Base-by-base conservation (phyloP, 1,140 invertebrate species). In the Ostrea edulis region DNA sequence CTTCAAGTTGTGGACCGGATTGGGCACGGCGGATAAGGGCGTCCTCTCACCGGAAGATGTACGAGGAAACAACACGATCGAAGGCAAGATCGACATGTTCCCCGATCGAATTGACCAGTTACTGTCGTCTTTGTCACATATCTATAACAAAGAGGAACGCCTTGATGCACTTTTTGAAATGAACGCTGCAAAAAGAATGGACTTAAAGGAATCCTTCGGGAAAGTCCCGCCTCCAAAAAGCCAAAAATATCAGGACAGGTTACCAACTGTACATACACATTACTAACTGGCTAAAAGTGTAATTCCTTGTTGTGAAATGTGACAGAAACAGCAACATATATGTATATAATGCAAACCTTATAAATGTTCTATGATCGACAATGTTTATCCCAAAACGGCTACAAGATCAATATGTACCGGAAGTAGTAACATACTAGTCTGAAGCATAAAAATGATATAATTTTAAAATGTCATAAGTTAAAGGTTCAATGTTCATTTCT, bases 41-140 rank as follows among this genome's bases (percentile, higher is more conserved):
- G 82, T 82, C 1, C 52, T 89, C 9, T 85, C 89, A 12, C 90
- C 89, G 5, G 87, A 89, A 20, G 86, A 88, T 11, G 12, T 89
- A 0, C 85, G 86, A 14, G 53, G 85, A 20, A 29, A 85, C 25
- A 81, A 85, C 58, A 88, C 85, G 58, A 77, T 55, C 53, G 89
- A 93, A 54, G 92, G 92, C 53, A 91, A 93, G 53, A 92, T 95
- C 14, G 92, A 94, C 52, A 85, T 94, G 29, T 94, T 96, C 86
- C 95, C 95, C 0, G 93, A 94, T 53, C 93, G 95, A 71, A 94
- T 95, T 29, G 95, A 95, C 86, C 91, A 92, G 44, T 93, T 96
- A 52, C 86, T 96, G n/a, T 91, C 95, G 68, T 94, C 94, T 86
- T 94, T 96, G 62, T 95, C 95, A 87, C 91, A 94, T 11, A 93